Conservation (phyloP, 2,797 vertebrate genomes). For the Caiman crocodilus region DNA sequence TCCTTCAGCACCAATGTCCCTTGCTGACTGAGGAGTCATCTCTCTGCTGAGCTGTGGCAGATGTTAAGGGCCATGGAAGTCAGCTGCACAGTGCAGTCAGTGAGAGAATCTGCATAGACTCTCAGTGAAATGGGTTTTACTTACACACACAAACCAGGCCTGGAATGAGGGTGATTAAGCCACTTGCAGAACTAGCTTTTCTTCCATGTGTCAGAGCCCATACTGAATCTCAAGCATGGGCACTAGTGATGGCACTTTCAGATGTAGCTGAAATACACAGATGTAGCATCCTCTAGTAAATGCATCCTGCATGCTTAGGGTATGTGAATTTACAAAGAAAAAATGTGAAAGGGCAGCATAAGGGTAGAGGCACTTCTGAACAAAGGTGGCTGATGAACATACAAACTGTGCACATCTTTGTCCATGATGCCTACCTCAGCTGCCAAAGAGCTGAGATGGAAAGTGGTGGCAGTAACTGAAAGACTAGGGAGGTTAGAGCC, state of each 20-base stretch:
- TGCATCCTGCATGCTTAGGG: neutral
- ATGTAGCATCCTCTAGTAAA: neutral
- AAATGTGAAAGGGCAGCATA: neutral
- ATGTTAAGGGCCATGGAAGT: neutral
- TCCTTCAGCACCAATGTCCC: neutral
- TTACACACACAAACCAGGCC: neutral
- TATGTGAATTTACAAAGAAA: neutral
- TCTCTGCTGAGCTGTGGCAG: neutral
- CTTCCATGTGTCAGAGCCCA: neutral
- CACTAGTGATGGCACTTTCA: neutral
- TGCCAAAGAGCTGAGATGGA: neutral
- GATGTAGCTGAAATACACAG: neutral
- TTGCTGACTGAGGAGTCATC: neutral
- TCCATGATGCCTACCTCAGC: neutral
- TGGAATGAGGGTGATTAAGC: neutral
- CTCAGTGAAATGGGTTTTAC: neutral
- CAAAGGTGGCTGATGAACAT: neutral
- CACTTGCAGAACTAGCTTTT: neutral
- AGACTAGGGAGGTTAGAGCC: neutral
- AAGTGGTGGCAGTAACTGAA: neutral
- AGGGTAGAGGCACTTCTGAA: neutral
- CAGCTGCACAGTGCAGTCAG: neutral
- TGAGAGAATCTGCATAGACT: neutral
- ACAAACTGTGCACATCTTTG: neutral
- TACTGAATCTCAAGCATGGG: neutral